phyloP scores from a whole-genome alignment of 2,797 vertebrate genomes.

The Gambusia yucatana region DNA sequence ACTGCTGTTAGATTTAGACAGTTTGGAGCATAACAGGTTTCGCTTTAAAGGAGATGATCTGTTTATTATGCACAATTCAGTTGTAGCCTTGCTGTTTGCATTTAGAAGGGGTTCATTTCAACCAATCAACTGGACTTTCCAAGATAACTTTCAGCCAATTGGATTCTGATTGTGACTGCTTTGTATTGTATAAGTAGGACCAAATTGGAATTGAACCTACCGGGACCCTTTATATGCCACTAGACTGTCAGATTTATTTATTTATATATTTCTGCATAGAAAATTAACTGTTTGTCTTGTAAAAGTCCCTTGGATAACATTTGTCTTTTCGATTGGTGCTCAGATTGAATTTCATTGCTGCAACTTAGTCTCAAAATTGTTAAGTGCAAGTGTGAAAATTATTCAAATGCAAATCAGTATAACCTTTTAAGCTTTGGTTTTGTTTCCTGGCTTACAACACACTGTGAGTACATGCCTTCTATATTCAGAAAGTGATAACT shows the following conservation, averaged over 20 bases:
- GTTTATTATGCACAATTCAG: slow-evolving; percentile 10
- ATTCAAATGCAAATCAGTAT: slow-evolving; percentile 2
- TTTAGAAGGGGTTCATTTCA: background rate
- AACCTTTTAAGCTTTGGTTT: background rate
- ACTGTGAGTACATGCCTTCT: background rate
- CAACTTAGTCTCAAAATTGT: slow-evolving; percentile 1
- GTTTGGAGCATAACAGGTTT: slow-evolving; percentile 29
- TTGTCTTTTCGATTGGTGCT: background rate
- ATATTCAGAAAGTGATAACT: background rate
- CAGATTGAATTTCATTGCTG: background rate
- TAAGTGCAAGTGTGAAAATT: slow-evolving; percentile 23
- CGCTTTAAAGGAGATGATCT: background rate
- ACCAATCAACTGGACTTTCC: background rate
- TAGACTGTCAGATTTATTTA: background rate
- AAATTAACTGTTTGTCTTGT: background rate
- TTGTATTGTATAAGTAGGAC: background rate
- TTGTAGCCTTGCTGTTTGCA: slow-evolving; percentile 6
- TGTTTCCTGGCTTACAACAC: background rate
- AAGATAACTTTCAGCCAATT: background rate
- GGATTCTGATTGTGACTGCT: background rate
- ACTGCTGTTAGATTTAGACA: slow-evolving; percentile 44
- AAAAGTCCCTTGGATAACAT: background rate
- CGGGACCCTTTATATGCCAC: background rate
- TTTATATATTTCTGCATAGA: background rate
- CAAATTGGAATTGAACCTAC: background rate